These are phyloP conservation scores for Tuta absoluta DNA, from an alignment of 2,888 invertebrate species.

Conservation along the genomic window DNA sequence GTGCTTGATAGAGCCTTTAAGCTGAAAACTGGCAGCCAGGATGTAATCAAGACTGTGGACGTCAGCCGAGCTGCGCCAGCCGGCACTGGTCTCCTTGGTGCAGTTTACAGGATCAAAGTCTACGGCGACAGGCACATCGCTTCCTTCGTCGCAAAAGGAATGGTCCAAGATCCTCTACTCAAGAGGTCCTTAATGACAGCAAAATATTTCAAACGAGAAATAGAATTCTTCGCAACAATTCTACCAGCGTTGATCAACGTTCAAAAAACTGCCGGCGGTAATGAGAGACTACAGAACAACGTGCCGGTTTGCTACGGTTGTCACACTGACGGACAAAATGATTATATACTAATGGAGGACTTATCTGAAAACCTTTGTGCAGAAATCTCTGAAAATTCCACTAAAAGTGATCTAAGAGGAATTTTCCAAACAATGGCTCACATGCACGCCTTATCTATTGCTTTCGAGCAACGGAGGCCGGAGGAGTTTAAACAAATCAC, in stretches of 20 bases:
- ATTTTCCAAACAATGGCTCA: conserved; percentile 54
- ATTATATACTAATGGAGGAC: conserved; percentile 58
- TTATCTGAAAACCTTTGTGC: conserved; percentile 44
- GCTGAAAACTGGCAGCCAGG: conserved; percentile 48
- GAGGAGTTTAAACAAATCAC: conserved; percentile 43
- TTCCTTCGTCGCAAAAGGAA: conserved; percentile 52
- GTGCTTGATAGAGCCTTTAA: conserved; percentile 51
- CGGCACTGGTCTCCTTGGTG: conserved; percentile 56
- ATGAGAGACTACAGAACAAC: conserved; percentile 47
- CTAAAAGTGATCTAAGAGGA: conserved; percentile 43
- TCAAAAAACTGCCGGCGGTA: conserved; percentile 49
- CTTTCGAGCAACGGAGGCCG: conserved; percentile 46
- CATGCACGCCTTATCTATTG: conserved; percentile 57
- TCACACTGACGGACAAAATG: conserved; percentile 49
- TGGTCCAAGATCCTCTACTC: conserved; percentile 45
- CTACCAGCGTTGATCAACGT: conserved; percentile 46
- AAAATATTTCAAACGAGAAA: conserved; percentile 51
- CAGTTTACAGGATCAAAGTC: conserved; percentile 52
- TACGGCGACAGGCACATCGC: conserved; percentile 40
- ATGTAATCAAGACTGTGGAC: conserved; percentile 42
- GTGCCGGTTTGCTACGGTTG: conserved; percentile 51
- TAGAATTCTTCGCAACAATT: conserved; percentile 48
- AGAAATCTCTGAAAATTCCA: conserved; percentile 42
- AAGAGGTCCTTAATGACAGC: conserved; percentile 45
- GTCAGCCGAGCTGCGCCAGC: conserved; percentile 50